Evolutionary conservation across 2,797 vertebrate genomes (phyloP).

Genomic region (Notamacropus eugenii): DNA sequence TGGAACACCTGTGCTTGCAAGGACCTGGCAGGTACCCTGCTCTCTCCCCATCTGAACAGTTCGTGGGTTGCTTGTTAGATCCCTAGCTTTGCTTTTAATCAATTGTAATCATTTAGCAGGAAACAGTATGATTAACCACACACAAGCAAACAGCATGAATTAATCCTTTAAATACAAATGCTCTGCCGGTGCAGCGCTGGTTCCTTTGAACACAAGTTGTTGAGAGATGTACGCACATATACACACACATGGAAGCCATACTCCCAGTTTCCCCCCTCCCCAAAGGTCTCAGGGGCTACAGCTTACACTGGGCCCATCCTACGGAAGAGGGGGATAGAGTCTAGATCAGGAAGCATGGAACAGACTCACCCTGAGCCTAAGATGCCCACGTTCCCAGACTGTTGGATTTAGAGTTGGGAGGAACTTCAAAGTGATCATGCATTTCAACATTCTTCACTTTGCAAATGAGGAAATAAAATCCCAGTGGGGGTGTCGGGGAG

Average conservation of each 20-base stretch:
- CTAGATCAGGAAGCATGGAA: background rate
- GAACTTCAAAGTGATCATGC: background rate
- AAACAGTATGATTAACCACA: constrained; percentile 84
- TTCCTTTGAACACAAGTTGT: constrained; percentile 66
- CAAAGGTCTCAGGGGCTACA: background rate
- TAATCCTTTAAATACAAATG: constrained; percentile 86
- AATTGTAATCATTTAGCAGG: constrained; percentile 85
- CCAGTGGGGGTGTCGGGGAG: background rate
- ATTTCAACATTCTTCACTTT: background rate
- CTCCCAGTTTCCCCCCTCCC: constrained; percentile 41
- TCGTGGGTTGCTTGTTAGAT: constrained; percentile 81
- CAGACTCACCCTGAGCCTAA: background rate
- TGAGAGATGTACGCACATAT: background rate
- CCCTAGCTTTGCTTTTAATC: constrained; percentile 82
- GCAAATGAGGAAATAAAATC: background rate
- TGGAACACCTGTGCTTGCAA: constrained; percentile 80
- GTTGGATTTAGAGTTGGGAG: background rate
- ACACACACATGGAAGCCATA: constrained; percentile 49
- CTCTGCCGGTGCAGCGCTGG: constrained; percentile 74
- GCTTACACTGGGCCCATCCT: background rate
- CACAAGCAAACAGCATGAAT: constrained; percentile 86
- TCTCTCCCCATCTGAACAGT: constrained; percentile 78
- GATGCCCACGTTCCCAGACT: background rate
- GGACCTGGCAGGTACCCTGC: constrained; percentile 78
- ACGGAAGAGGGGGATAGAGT: background rate